A percentile compares a stretch with the other conserved stretches of the same genome.
Evolutionary conservation across 2,113 vertebrate species (phyloP).

Genomic region (Grus americana): DNA sequence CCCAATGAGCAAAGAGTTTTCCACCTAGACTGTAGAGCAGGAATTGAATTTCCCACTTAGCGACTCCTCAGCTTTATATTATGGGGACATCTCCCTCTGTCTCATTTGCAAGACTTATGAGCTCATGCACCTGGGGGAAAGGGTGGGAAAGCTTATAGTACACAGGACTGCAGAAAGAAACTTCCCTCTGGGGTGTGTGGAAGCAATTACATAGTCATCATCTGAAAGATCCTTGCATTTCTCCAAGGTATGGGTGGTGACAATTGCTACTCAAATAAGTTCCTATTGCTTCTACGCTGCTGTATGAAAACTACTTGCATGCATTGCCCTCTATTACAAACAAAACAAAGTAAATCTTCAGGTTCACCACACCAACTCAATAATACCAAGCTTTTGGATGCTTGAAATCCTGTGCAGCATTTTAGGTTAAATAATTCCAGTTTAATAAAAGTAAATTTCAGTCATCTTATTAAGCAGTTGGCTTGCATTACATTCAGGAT

Average conservation of each 20-base stretch:
- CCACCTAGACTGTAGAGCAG: background rate
- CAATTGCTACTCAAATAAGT: background rate
- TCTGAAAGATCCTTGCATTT: conserved; percentile 29
- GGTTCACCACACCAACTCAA: background rate
- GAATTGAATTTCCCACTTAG: background rate
- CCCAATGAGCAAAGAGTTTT: background rate
- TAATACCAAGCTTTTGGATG: rapidly evolving
- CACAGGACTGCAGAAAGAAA: background rate
- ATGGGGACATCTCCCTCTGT: background rate
- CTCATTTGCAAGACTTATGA: conserved; percentile 19
- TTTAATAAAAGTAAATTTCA: background rate
- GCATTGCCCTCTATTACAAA: background rate
- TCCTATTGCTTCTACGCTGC: background rate
- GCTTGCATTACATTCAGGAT: background rate
- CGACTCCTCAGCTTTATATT: background rate
- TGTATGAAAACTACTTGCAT: background rate
- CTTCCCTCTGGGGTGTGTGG: background rate
- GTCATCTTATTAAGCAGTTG: background rate
- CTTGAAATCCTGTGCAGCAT: background rate
- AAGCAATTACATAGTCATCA: conserved; percentile 36
- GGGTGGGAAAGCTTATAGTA: conserved; percentile 11
- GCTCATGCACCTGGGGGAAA: conserved; percentile 37
- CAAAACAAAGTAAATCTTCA: background rate
- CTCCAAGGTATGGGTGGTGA: conserved; percentile 26
- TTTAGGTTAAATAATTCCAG: background rate